Conservation (phyloP, 2,888 invertebrate species). For the Noctua janthe region DNA sequence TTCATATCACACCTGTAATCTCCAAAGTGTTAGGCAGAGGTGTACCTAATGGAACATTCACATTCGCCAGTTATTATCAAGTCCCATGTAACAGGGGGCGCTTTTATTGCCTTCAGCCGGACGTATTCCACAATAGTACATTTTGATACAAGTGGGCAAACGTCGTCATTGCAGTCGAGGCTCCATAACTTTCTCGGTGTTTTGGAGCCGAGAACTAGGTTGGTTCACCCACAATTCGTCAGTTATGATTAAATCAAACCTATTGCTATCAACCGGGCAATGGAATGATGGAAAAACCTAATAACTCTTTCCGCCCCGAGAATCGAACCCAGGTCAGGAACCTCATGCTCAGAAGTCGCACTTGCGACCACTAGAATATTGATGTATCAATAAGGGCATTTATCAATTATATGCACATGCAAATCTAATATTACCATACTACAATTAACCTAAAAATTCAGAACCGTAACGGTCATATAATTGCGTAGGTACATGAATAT, state of each 20-base stretch:
- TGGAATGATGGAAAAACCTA: not conserved
- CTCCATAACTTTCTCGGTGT: too few species aligned
- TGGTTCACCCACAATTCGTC: not conserved
- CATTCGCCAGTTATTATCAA: not conserved
- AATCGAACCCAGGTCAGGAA: not conserved
- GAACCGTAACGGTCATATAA: slow-evolving; percentile 31
- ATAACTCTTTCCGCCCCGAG: not conserved
- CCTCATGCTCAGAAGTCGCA: not conserved
- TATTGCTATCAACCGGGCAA: not conserved
- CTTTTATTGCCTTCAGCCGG: too few species aligned
- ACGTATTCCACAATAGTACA: not conserved
- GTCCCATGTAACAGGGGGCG: too few species aligned
- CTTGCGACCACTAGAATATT: not conserved
- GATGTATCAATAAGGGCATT: not conserved
- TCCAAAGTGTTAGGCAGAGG: not conserved
- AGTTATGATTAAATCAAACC: not conserved
- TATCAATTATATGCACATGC: slow-evolving; percentile 9
- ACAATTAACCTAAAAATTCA: slow-evolving; percentile 32
- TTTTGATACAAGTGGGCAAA: slow-evolving; percentile 2
- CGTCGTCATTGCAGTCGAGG: not conserved
- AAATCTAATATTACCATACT: not conserved
- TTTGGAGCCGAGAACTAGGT: too few species aligned
- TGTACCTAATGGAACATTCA: too few species aligned
- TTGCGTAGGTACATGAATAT: slow-evolving; percentile 35
- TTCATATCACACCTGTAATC: not conserved